Evolutionary conservation across 2,113 vertebrate species (phyloP).

Genomic region (Micronycteris hirsuta): DNA sequence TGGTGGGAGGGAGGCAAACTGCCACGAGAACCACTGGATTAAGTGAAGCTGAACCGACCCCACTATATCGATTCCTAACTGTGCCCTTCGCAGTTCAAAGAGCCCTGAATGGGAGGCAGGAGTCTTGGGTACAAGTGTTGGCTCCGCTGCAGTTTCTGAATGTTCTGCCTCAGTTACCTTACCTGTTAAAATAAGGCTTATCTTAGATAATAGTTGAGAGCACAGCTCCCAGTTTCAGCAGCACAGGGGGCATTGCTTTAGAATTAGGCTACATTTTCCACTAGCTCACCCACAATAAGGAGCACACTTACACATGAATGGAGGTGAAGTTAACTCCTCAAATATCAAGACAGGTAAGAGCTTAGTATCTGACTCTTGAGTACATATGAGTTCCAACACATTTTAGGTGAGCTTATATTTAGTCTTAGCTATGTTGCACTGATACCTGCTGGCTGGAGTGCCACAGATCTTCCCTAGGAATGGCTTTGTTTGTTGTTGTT

Average conservation of each 20-base stretch:
- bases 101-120: background rate
- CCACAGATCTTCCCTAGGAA: background rate
- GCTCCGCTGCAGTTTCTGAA: background rate
- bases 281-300: background rate
- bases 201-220: background rate
- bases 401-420: background rate
- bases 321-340: background rate
- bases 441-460: background rate
- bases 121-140: background rate
- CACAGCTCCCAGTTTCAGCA: background rate
- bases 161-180: background rate
- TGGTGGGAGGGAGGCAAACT: no score
- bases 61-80: background rate
- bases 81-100: background rate
- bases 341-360: background rate
- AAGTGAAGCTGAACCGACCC: background rate
- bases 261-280: background rate
- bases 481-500: background rate
- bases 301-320: background rate
- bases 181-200: background rate
- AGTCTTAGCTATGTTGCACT: background rate
- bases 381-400: background rate
- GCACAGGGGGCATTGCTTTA: background rate
- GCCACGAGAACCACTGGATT: background rate
- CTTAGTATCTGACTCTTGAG: background rate